Evolutionary conservation across 2,113 vertebrate species (phyloP).

Genomic region (Rattus rattus): DNA sequence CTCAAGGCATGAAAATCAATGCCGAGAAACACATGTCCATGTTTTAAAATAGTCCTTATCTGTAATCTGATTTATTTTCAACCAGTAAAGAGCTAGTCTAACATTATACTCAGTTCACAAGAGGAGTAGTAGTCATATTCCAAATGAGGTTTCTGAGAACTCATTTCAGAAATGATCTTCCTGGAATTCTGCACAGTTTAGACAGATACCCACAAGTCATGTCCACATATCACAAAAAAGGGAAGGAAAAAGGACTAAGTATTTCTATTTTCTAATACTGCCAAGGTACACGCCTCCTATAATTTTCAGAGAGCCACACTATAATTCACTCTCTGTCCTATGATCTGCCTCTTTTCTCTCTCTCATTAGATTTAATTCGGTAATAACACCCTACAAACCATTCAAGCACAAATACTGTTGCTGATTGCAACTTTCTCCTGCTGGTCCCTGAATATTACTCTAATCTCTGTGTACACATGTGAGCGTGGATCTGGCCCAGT

Average conservation of each 20-base stretch:
- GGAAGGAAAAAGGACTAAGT: background rate
- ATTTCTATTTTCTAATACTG: conserved; percentile 74
- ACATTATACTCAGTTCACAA: background rate
- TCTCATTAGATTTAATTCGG: conserved; percentile 83
- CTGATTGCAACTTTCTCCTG: conserved; percentile 77
- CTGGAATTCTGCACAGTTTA: conserved; percentile 36
- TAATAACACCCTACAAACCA: conserved; percentile 80
- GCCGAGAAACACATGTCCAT: conserved; percentile 43
- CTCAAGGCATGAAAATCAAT: conserved; percentile 41
- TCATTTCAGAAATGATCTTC: conserved; percentile 43
- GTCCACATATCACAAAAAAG: conserved; percentile 26
- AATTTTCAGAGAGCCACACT: conserved; percentile 79
- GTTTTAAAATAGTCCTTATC: conserved; percentile 59
- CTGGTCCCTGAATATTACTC: conserved; percentile 66
- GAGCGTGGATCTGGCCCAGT: background rate
- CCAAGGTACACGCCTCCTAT: conserved; percentile 76
- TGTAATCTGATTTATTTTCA: conserved; percentile 63
- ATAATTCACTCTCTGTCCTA: conserved; percentile 80
- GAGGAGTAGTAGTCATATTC: background rate
- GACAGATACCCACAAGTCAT: background rate
- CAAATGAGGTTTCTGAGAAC: conserved; percentile 59
- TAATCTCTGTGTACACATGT: background rate
- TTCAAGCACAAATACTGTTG: conserved; percentile 81
- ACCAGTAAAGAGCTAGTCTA: conserved; percentile 17
- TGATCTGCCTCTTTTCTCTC: conserved; percentile 79